phyloP scores from a whole-genome alignment of 2,888 invertebrate genomes.

The Prostheceraeus crozeri region DNA sequence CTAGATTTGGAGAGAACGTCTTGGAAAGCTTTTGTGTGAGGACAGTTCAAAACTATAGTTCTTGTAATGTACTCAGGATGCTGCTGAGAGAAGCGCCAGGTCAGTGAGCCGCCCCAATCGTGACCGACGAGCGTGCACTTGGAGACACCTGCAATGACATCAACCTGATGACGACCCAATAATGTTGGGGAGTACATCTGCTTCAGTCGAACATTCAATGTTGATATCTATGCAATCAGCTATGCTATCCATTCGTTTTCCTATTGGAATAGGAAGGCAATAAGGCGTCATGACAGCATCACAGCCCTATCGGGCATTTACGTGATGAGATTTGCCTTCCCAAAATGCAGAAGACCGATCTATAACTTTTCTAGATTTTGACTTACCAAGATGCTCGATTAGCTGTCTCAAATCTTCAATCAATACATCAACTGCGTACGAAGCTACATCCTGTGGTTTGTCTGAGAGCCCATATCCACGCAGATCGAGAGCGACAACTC shows the following conservation, averaged over 20 bases:
- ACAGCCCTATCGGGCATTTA: neutral
- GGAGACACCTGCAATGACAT: conserved; percentile 49
- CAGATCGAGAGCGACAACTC: conserved; percentile 69
- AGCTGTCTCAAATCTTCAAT: conserved; percentile 65
- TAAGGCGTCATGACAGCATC: neutral
- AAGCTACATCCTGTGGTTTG: conserved; percentile 63
- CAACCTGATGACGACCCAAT: too few relatives aligned
- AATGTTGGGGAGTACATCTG: too few relatives aligned
- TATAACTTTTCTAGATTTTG: too few relatives aligned
- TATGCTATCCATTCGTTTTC: neutral
- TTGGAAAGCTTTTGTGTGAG: conserved; percentile 65
- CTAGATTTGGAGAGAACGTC: conserved; percentile 54
- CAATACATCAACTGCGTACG: conserved; percentile 63
- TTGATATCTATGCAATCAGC: conserved; percentile 4
- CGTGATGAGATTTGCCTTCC: too few relatives aligned
- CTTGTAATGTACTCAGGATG: conserved; percentile 64
- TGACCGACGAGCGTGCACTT: conserved; percentile 63
- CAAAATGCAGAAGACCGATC: too few relatives aligned
- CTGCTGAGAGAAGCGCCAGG: conserved; percentile 64
- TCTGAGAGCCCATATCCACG: conserved; percentile 74
- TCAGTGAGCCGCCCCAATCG: conserved; percentile 69
- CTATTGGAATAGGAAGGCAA: conserved; percentile 17
- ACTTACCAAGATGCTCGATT: conserved; percentile 61
- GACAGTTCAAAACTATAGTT: conserved; percentile 66
- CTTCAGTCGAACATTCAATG: too few relatives aligned